Percentiles rank a stretch among this genome's conserved stretches.
Evolutionary conservation across 37 sponge, comb jelly and placozoan species (phyloP).

Genomic region (Axinella damicornis): DNA sequence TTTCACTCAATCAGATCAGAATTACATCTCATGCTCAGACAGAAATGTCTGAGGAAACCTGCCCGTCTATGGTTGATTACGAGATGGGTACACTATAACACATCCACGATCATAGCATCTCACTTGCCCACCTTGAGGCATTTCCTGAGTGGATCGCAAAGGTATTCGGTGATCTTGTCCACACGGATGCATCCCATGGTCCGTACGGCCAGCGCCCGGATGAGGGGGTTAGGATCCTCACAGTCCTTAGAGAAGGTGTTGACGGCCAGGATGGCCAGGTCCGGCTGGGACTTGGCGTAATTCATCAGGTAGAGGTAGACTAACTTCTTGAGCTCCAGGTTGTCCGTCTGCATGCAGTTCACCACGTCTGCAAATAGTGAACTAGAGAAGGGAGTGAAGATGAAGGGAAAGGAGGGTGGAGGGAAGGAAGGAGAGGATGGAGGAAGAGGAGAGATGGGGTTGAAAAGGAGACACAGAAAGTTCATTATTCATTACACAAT

Average conservation of each 20-base stretch:
- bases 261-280: slow-evolving; percentile 97
- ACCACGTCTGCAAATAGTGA: slow-evolving; percentile 97
- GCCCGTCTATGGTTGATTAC: too few species aligned
- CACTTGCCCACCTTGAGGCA: slow-evolving; percentile 83
- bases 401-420: not conserved
- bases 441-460: too few species aligned
- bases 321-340: slow-evolving; percentile 98
- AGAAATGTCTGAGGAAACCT: too few species aligned
- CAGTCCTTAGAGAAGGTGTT: slow-evolving; percentile 99
- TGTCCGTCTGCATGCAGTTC: slow-evolving; percentile 99
- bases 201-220: slow-evolving; percentile 92
- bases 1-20: too few species aligned
- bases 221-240: slow-evolving; percentile 94
- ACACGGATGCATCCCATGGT: slow-evolving; percentile 98
- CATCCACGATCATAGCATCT: not conserved
- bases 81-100: too few species aligned
- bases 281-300: slow-evolving; percentile 98
- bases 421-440: not conserved
- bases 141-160: slow-evolving; percentile 95
- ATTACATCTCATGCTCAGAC: too few species aligned
- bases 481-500: too few species aligned
- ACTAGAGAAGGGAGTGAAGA: slow-evolving; percentile 28
- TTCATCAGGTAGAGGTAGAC: slow-evolving; percentile 99
- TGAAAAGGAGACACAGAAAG: too few species aligned
- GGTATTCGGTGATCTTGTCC: slow-evolving; percentile 97